Evolutionary conservation across 2,888 invertebrate species (phyloP).

Genomic region (Stenolophus ochropezus): DNA sequence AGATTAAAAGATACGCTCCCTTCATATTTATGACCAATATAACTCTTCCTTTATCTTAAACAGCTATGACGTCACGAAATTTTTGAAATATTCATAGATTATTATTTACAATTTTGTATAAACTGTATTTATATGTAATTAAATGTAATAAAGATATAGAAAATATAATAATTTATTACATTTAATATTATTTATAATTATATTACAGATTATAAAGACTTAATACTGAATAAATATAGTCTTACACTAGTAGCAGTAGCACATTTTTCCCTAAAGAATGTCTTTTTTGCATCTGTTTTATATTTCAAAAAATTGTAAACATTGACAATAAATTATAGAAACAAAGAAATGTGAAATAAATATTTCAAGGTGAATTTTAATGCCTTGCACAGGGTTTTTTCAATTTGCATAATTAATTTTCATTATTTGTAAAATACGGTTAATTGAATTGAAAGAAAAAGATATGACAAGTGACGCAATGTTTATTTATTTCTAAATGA

Average conservation of each 20-base stretch:
- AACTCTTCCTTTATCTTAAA: too few relatives aligned
- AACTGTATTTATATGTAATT: too few relatives aligned
- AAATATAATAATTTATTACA: too few relatives aligned
- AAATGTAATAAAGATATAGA: too few relatives aligned
- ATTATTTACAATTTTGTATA: too few relatives aligned
- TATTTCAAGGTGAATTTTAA: slow-evolving; percentile 46
- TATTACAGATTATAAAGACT: too few relatives aligned
- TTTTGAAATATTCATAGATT: too few relatives aligned
- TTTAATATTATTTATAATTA: too few relatives aligned
- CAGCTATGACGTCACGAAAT: too few relatives aligned
- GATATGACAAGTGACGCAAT: slow-evolving; percentile 9
- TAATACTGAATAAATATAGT: background rate
- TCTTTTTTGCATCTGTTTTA: background rate
- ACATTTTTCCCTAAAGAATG: background rate
- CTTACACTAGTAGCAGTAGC: background rate
- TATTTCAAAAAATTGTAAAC: slow-evolving; percentile 19
- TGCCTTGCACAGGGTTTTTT: slow-evolving; percentile 19
- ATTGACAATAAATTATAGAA: slow-evolving; percentile 7
- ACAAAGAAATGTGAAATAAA: slow-evolving; percentile 23
- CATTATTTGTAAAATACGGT: slow-evolving; percentile 31
- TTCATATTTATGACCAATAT: too few relatives aligned
- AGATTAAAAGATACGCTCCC: too few relatives aligned
- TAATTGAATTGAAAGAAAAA: slow-evolving; percentile 23
- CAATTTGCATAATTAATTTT: slow-evolving; percentile 29
- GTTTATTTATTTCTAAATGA: background rate